These are phyloP conservation scores for Nymphicus hollandicus DNA, from an alignment of 2,113 vertebrate species.

Conservation along the genomic window DNA sequence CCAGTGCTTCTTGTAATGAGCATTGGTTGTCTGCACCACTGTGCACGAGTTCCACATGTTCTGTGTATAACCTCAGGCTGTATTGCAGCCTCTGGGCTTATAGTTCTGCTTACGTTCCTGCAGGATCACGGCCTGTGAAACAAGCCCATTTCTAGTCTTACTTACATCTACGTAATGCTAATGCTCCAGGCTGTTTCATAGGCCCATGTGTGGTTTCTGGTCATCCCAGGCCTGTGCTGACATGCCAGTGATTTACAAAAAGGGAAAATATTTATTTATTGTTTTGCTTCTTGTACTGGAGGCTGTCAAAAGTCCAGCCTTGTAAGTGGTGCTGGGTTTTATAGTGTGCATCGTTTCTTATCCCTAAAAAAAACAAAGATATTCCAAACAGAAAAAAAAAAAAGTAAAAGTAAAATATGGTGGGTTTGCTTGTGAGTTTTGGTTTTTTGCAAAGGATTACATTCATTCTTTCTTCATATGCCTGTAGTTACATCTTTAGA, in stretches of 20 bases:
- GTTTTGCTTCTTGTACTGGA: neutral
- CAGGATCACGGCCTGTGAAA: neutral
- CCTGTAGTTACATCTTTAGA: neutral
- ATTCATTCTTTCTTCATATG: neutral
- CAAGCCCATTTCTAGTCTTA: neutral
- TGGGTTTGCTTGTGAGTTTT: neutral
- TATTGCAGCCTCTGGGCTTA: neutral
- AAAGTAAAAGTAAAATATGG: neutral
- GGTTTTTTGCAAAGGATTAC: neutral
- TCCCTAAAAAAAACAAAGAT: neutral
- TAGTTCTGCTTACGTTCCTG: neutral
- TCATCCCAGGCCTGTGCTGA: neutral
- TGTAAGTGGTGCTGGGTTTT: neutral
- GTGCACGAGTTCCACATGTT: neutral
- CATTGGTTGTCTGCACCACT: accelerated
- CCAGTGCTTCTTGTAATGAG: neutral
- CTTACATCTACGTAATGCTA: neutral
- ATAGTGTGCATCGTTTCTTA: neutral
- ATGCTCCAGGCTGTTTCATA: neutral
- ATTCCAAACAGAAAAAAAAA: neutral
- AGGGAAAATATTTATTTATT: neutral
- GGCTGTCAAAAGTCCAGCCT: neutral
- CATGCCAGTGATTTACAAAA: neutral
- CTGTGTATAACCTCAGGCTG: neutral
- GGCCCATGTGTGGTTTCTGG: neutral